These are phyloP conservation scores for Vidua macroura DNA, from an alignment of 2,113 vertebrate species.

Conservation along the genomic window DNA sequence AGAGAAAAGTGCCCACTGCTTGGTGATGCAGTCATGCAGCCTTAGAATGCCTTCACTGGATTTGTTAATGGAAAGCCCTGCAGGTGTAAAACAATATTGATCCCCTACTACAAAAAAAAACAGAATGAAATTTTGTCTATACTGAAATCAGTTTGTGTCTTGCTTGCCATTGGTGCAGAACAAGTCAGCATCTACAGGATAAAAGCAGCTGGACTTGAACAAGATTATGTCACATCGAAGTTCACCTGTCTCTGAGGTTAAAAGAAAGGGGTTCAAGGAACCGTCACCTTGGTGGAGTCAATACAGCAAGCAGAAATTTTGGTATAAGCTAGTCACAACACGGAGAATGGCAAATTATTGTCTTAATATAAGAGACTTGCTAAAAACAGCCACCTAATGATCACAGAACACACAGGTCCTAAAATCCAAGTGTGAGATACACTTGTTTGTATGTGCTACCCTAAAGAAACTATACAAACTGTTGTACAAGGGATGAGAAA, in stretches of 20 bases:
- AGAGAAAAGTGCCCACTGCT: not conserved
- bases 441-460: not conserved
- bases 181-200: not conserved
- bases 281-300: not conserved
- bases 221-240: not conserved
- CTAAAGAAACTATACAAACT: not conserved
- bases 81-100: not conserved
- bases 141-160: not conserved
- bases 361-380: not conserved
- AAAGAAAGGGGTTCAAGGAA: not conserved
- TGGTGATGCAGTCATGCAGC: not conserved
- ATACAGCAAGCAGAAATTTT: not conserved
- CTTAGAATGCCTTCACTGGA: not conserved
- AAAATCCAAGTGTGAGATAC: not conserved
- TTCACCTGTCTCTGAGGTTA: accelerated
- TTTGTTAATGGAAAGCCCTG: not conserved
- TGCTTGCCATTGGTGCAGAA: not conserved
- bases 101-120: not conserved
- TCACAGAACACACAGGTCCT: not conserved
- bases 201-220: not conserved
- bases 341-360: not conserved
- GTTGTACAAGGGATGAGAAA: not conserved
- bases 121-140: not conserved
- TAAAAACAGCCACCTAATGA: not conserved
- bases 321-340: not conserved